These are phyloP conservation scores for Etia nguti DNA, from an alignment of 2,113 vertebrate genomes.

Conservation along the genomic window DNA sequence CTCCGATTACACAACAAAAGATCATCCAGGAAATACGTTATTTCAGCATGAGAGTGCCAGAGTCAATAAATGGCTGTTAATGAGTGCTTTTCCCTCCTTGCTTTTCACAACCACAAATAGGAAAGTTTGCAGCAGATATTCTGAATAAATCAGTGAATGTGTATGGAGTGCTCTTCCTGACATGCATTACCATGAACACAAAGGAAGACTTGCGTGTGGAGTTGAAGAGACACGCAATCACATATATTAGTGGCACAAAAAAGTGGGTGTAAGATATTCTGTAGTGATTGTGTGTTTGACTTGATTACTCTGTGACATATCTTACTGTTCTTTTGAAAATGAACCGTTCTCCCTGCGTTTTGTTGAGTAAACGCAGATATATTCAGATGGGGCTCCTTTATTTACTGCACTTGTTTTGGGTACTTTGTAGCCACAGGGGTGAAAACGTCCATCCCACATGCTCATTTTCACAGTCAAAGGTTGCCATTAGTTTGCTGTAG, in stretches of 20 bases:
- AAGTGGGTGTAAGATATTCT: background rate
- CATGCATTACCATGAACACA: background rate
- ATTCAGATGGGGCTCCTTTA: background rate
- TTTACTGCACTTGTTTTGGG: background rate
- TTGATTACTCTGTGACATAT: background rate
- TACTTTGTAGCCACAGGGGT: background rate
- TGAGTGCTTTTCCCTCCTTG: background rate
- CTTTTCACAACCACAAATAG: background rate
- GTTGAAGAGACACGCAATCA: background rate
- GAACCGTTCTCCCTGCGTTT: background rate
- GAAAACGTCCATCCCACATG: background rate
- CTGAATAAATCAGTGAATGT: constrained; percentile 29
- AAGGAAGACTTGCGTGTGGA: background rate
- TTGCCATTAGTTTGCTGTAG: background rate
- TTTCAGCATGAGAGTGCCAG: constrained; percentile 7
- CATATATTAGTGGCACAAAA: background rate
- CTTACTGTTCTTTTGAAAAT: background rate
- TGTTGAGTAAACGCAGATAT: background rate
- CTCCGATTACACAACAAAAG: background rate
- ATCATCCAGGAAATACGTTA: background rate
- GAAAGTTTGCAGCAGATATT: background rate
- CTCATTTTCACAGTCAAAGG: background rate
- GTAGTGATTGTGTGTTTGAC: background rate
- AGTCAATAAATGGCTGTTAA: constrained; percentile 52
- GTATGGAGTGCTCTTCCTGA: constrained; percentile 14